Conservation (phyloP, 1,140 invertebrate genomes). For the Ceratina japonica region DNA sequence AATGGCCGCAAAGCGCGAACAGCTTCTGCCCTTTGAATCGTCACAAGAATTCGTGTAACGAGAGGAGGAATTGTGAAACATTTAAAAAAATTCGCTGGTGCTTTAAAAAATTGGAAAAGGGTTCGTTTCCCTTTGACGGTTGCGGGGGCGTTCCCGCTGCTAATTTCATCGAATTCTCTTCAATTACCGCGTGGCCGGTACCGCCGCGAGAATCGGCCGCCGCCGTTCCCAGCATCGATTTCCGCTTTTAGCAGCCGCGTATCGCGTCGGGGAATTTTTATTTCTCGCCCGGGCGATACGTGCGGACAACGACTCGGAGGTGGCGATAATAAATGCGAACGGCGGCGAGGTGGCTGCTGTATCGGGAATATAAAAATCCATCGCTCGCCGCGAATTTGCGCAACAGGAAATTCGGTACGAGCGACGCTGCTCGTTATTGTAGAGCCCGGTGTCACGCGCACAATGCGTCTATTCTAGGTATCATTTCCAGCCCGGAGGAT, state of each 20-base stretch:
- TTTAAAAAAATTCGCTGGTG: no score
- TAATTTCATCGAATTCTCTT: neutral
- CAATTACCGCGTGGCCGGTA: no score
- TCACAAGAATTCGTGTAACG: no score
- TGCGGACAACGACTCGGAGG: neutral
- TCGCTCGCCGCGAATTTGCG: slow-evolving; percentile 13
- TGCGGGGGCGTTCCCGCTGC: no score
- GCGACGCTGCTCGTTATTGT: slow-evolving; percentile 32
- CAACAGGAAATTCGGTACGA: slow-evolving; percentile 22
- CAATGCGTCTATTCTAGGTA: slow-evolving; percentile 6
- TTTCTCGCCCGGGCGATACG: neutral
- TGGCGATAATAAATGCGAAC: slow-evolving; percentile 3
- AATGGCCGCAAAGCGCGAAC: no score
- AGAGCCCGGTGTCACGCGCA: neutral
- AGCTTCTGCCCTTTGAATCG: no score
- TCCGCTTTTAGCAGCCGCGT: neutral
- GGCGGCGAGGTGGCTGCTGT: neutral
- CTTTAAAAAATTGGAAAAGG: no score
- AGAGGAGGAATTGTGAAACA: no score
- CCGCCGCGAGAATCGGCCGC: neutral
- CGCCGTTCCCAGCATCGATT: neutral
- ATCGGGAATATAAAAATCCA: slow-evolving; percentile 24
- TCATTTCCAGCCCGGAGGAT: neutral
- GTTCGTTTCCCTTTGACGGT: no score
- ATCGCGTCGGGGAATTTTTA: neutral